Percentiles rank a stretch among this genome's conserved stretches.
Conservation (phyloP, 2,888 invertebrate genomes). For the Oligia fasciuncula region DNA sequence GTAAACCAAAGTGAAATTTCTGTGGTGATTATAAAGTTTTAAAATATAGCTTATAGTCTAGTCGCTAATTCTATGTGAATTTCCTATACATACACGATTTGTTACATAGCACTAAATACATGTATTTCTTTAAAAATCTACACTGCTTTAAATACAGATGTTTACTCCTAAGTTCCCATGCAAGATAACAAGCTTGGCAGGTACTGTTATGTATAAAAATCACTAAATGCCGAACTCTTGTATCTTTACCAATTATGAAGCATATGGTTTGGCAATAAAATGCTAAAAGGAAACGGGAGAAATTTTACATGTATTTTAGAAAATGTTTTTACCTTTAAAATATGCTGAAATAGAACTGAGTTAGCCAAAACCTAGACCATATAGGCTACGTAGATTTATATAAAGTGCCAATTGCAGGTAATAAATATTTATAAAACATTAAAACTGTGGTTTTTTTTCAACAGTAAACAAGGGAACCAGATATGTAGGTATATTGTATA, state of each 20-base stretch:
- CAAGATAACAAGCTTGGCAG: neutral
- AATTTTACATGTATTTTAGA: too few relatives aligned
- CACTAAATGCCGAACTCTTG: too few relatives aligned
- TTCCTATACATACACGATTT: neutral
- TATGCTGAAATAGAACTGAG: too few relatives aligned
- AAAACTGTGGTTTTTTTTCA: neutral
- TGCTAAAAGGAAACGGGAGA: too few relatives aligned
- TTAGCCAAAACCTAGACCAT: neutral
- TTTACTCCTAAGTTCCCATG: neutral
- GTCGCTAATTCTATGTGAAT: slow-evolving; percentile 38
- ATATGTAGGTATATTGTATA: neutral
- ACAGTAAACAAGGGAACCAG: neutral
- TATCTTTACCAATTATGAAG: too few relatives aligned
- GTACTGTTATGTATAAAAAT: neutral
- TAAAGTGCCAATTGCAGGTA: slow-evolving; percentile 56
- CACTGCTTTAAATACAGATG: neutral
- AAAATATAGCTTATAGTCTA: slow-evolving; percentile 34
- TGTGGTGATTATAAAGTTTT: slow-evolving; percentile 7
- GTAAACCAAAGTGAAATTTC: slow-evolving; percentile 52
- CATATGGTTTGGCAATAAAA: too few relatives aligned
- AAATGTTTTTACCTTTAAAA: too few relatives aligned
- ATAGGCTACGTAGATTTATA: slow-evolving; percentile 25
- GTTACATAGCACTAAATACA: neutral
- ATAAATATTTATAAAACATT: slow-evolving; percentile 35
- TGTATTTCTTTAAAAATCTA: neutral